A percentile compares a stretch with the other conserved stretches of the same genome.
Evolutionary conservation across 2,888 invertebrate species (phyloP).

Genomic region (Pristionchus japonicus): DNA sequence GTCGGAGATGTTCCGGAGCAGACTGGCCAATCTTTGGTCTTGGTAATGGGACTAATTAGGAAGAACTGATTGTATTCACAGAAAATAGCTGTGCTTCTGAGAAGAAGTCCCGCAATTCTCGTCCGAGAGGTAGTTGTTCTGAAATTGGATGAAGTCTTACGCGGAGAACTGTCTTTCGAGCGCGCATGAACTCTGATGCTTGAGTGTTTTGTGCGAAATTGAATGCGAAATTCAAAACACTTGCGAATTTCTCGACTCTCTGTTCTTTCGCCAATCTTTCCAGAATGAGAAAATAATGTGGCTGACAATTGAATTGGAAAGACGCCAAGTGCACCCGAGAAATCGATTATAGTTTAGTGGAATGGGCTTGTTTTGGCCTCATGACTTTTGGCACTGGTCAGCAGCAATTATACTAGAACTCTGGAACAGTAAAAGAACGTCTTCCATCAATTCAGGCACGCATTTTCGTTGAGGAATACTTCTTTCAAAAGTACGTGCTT

Average conservation of each 20-base stretch:
- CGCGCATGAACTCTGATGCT: neutral
- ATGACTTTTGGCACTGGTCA: too few relatives aligned
- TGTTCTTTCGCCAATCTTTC: neutral
- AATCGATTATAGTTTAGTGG: neutral
- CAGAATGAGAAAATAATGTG: neutral
- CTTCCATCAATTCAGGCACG: too few relatives aligned
- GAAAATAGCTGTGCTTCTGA: neutral
- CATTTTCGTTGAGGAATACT: too few relatives aligned
- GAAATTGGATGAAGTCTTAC: neutral
- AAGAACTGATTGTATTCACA: neutral
- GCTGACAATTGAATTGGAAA: neutral
- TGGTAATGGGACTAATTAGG: neutral
- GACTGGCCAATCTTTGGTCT: neutral
- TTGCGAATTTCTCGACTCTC: neutral
- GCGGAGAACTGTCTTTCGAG: neutral
- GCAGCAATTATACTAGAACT: too few relatives aligned
- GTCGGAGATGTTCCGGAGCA: neutral
- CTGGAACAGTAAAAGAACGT: too few relatives aligned
- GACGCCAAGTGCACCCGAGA: neutral
- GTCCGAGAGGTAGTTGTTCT: neutral
- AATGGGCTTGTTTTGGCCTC: neutral
- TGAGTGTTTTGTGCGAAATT: neutral
- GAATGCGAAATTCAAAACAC: too few relatives aligned
- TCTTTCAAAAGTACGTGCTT: too few relatives aligned
- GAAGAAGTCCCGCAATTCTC: neutral